Evolutionary conservation across 2,113 vertebrate genomes (phyloP), one percentile per base, ranked within the genome.

Genomic region (Cavia porcellus): DNA sequence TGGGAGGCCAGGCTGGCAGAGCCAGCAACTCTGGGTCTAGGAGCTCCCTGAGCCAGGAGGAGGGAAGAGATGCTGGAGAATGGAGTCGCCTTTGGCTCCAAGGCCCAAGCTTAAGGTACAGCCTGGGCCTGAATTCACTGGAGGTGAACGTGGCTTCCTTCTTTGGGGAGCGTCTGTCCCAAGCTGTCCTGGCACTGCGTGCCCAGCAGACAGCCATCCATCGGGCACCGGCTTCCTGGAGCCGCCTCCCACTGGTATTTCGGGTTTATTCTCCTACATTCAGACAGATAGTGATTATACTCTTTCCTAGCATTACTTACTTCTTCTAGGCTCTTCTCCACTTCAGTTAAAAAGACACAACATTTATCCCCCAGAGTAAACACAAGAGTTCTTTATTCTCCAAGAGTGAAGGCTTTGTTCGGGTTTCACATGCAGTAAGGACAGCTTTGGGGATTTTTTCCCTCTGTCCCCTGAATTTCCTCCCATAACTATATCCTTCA

Each of bases 321-420:
- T 38, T 89, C 52, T 87, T 79, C 52, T 5, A 5, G 20, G n/a
- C 70, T 72, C 74, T 47, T 66, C 0, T 72, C 74, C 24, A 50
- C 68, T 75, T 90, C 8, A 28, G 79, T 90, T n/a, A 90, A 77
- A 89, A 45, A 55, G 61, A 19, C 61, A 89, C 68, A 82, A 61
- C 64, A 55, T 52, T 83, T 72, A 57, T 55, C 61, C n/a, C 79
- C n/a, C 59, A 84, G 42, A 77, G 64, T 75, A 66, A 84, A 75
- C 30, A 80, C 62, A 59, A 24, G 45, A 64, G 35, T 25, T 25
- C 89, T 80, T 77, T 35, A 10, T 61, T 87, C 52, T 84, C 47
- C 90, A 17, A 13, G 81, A 84, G 82, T 22, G 42, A 25, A 19
- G 30, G 77, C 35, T 97, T 89, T 96, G 84, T 96, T 95, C 30